These are phyloP conservation scores for Lasioglossum oenotherae DNA, from an alignment of 2,888 invertebrate species.

Conservation along the genomic window DNA sequence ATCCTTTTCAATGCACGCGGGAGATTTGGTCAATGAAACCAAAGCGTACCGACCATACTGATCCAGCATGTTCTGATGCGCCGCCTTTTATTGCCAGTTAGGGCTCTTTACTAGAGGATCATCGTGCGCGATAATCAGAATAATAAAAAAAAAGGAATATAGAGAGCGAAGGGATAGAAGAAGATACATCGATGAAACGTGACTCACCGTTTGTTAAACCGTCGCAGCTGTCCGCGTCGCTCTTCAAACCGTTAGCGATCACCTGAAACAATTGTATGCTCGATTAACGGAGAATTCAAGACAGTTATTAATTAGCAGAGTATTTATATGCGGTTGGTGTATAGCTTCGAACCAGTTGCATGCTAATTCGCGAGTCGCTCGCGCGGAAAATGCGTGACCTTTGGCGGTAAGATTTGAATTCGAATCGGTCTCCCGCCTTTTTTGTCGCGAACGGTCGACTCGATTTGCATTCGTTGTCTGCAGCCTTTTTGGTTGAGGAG, in stretches of 20 bases:
- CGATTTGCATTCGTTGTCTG: not conserved
- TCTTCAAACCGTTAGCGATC: slow-evolving; percentile 78
- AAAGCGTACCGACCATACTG: slow-evolving; percentile 39
- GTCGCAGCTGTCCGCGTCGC: slow-evolving; percentile 77
- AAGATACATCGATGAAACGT: slow-evolving; percentile 41
- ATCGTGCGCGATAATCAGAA: slow-evolving; percentile 1
- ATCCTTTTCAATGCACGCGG: slow-evolving; percentile 27
- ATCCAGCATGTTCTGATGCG: slow-evolving; percentile 37
- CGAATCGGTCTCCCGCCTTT: not conserved
- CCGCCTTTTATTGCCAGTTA: slow-evolving; percentile 45
- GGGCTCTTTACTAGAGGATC: slow-evolving; percentile 22
- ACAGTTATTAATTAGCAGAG: slow-evolving; percentile 45
- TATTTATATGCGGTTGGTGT: slow-evolving; percentile 37
- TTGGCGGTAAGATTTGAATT: not conserved
- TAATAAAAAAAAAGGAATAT: not conserved
- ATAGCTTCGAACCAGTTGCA: slow-evolving; percentile 23
- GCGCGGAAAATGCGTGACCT: not conserved
- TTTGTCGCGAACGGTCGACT: not conserved
- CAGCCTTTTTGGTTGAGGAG: not conserved
- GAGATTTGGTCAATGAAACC: slow-evolving; percentile 61
- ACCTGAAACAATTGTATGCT: slow-evolving; percentile 74
- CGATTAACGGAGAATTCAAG: slow-evolving; percentile 51
- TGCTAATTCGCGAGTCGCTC: slow-evolving; percentile 5
- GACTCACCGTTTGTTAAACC: slow-evolving; percentile 80
- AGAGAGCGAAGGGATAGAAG: not conserved